Evolutionary conservation across 2,888 invertebrate genomes (phyloP).

Genomic region (Anthoptus insignis): DNA sequence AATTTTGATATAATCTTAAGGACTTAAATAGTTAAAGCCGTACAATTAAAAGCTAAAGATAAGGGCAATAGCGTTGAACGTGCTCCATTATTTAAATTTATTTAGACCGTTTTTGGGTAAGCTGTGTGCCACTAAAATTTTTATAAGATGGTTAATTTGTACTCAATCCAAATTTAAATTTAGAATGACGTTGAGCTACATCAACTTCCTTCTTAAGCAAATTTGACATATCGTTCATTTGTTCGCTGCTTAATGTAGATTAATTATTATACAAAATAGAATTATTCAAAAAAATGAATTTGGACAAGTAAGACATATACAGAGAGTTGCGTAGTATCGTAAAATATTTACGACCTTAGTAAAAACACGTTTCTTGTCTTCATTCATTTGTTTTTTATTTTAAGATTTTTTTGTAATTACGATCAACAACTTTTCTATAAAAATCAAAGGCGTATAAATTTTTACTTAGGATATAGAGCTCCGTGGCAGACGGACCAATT

Average conservation of each 20-base stretch:
- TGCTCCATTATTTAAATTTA: constrained; percentile 48
- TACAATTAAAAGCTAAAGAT: constrained; percentile 52
- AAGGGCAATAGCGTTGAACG: constrained; percentile 39
- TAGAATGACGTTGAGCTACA: constrained; percentile 49
- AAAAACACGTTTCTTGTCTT: too few relatives aligned
- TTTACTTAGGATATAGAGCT: too few relatives aligned
- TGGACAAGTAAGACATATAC: too few relatives aligned
- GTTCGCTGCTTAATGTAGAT: neutral
- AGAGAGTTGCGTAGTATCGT: too few relatives aligned
- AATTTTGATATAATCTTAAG: constrained; percentile 20
- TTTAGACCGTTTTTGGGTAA: constrained; percentile 50
- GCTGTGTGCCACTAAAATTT: constrained; percentile 54
- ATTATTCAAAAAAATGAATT: too few relatives aligned
- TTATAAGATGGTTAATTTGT: constrained; percentile 52
- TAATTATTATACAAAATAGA: too few relatives aligned
- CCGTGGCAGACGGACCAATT: too few relatives aligned
- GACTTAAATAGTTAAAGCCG: constrained; percentile 40
- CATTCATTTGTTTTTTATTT: too few relatives aligned
- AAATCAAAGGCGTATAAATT: too few relatives aligned
- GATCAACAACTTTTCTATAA: too few relatives aligned
- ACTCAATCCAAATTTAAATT: constrained; percentile 50
- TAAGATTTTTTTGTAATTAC: too few relatives aligned
- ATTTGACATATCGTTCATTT: neutral
- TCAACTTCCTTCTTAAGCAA: constrained; percentile 12
- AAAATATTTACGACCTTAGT: too few relatives aligned